Evolutionary conservation across 1,140 invertebrate genomes (phyloP), one percentile per base, ranked within the genome.

Genomic region (Mycetomoellerius zeteki): DNA sequence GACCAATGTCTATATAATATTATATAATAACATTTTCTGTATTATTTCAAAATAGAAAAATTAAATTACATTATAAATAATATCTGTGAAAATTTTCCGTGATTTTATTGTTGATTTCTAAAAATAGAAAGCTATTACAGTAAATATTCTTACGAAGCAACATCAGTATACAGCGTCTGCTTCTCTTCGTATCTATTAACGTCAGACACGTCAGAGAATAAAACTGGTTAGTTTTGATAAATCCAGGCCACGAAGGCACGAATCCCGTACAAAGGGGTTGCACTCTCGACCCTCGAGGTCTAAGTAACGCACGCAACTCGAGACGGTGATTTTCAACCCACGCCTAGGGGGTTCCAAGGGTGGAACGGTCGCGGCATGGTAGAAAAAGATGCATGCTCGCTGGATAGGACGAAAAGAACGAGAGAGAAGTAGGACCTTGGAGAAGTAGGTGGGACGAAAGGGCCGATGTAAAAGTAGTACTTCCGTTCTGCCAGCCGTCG

Each of bases 401-500:
- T 72, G 71, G n/a, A 16, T 43, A 33, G 33, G 12, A n/a, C 16
- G 27, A 19, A 60, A 50, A 47, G 69, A 60, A 33, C 4, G 30
- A 47, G 21, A 47, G 24, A 50, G 43, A 27, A 56, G 60, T 30
- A 14, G 21, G 21, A 47, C 64, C 16, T 30, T 30, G 62, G 72
- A 73, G 37, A 43, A 50, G 64, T 73, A 80, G 73, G 37, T 62
- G 78, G 75, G 69, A 72, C 50, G 86, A 90, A 87, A 85, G 85
- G 88, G 88, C 56, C 78, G 37, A 77, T 89, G 88, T 93, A 93
- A 93, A 93, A 93, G 92, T 93, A 93, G 92, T 91, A 92, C 93
- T 94, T 94, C 93, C 93, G 93, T 85, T 92, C 85, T 69, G 87
- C 80, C 92, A 92, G 92, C 81, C 92, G 90, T 89, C 86, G 85